Base-by-base conservation (phyloP, 2,888 invertebrate species). In the Brachycybe producta region DNA sequence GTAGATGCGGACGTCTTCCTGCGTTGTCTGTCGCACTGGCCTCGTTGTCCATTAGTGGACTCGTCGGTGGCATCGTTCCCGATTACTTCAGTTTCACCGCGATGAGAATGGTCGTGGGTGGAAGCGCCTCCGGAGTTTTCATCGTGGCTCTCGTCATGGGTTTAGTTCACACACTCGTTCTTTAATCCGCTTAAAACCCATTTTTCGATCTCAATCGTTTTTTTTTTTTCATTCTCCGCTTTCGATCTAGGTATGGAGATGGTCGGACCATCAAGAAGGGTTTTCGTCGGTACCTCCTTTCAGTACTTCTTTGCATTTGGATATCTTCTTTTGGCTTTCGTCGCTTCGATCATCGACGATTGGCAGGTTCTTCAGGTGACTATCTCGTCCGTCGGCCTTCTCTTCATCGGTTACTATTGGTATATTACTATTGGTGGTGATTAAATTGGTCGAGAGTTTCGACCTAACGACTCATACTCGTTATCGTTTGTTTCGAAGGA, bases 121-220 rank as follows among this genome's bases (percentile, higher is more conserved):
- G 79, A 11, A 79, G 80, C 8, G 80, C 82, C 7, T 81, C 82
- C 5, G 83, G 83, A 1, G 79, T 82, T 8, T 84, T 83, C 61
- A 69, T 83, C 52, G 82, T 83, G 19, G 80, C 82, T 39, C 84
- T 83, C 65, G 83, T 83, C 42, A 79, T 84, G 57, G 81, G 82
- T 75, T 71, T 71, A 67, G 57, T 13, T 8, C 17, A 13, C 39
- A 38, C 8, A 11, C 15, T 46, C 2, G 15, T 19, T 15, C 11
- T 15, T 7, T 5, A 19, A 24, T 21, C 8, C 34, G 24, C 2
- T 39, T 19, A n/a, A 19, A 17, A 17, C 30, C n/a, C n/a, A 28
- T 19, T 43, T n/a, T 2, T 43, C 2, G 28, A 27, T 15, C 3
- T 43, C 27, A 15, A 8, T 47, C 7, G 13, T 21, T 23, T n/a